Base-by-base conservation (phyloP, 2,113 vertebrate genomes). In the Coturnix japonica region DNA sequence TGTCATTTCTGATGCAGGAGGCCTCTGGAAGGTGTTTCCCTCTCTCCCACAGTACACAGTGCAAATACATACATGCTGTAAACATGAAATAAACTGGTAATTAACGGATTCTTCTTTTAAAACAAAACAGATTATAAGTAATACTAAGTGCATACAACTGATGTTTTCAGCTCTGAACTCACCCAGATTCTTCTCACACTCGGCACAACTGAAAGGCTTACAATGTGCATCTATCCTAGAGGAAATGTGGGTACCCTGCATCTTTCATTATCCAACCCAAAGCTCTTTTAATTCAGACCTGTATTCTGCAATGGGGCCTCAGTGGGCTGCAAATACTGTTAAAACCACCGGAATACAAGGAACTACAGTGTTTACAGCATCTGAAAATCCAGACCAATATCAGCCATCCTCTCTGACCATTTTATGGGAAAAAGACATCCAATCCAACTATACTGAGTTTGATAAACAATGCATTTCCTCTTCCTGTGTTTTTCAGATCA, bases 401-500 rank as follows among this genome's bases (percentile, higher is more conserved):
- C 63, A 73, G 71, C 30, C 49, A 72, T 81, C 30, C 12, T 65
- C 84, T 87, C 78, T 66, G 63, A 82, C 31, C n/a, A 23, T 66
- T 90, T 64, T 23, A 85, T 43, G 77, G 65, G 74, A 86, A 86
- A 67, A 90, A 44, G 85, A 87, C 2, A 3, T 82, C 85, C 75
- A 85, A 60, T 73, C 71, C 75, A 80, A 76, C 81, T 95, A 71
- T 57, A 91, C 93, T 93, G 82, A 91, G 87, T 70, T 47, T 35
- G 65, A 96, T 89, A 95, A 92, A 94, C 87, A 94, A 87, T 83
- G 84, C 74, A 91, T 95, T 96, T 94, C 89, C 78, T 93, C 85
- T 91, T 91, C 95, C 91, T 85, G 72, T 87, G 72, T 85, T 90
- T 89, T 87, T 83, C 75, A 83, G 69, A 59, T 60, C 94, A 94